Evolutionary conservation across 2,113 vertebrate genomes (phyloP), one percentile per base, ranked within the genome.

Genomic region (Leucopsar rothschildi): DNA sequence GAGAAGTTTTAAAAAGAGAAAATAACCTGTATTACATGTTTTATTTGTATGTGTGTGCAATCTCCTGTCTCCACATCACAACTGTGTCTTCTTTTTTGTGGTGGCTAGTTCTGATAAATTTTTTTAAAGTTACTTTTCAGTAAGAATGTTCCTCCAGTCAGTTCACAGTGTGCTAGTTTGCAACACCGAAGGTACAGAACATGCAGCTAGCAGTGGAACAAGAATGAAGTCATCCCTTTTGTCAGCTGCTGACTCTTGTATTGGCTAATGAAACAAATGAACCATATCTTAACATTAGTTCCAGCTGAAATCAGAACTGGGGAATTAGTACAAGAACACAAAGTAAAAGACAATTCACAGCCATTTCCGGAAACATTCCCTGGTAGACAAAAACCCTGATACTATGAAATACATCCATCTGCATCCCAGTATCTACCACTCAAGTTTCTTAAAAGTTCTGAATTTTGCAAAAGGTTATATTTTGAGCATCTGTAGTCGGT

Each of bases 241-340:
- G 95, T 92, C 91, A 97, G 91, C 91, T 95, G 90, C 94, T 91
- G 92, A 71, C 75, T 95, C 90, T 52, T 59, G 37, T 33, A 39
- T 18, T 0, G 2, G 39, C 91, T 91, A 97, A 96, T 68, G 59
- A 96, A 93, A 95, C 70, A 91, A 90, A 52, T 71, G 82, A 97
- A 88, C 92, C 76, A 1, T 60, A 86, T 82, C 90, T 90, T 83
- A 95, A 44, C 76, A 45, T 75, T 83, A 73, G 66, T 93, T 94
- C 78, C 93, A 95, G 70, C 60, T 93, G 94, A 93, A 92, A 85
- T 79, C 82, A 95, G 87, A 93, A 85, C 57, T 76, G 47, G 45
- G 47, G 52, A 92, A 77, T 31, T 70, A 60, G 50, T 23, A 72
- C 61, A 91, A 89, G 52, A 85, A 73, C 82, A 95, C 33, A 39